A percentile compares a stretch with the other conserved stretches of the same genome.
These are phyloP conservation scores for Agrotis puta DNA, from an alignment of 2,888 invertebrate genomes.

Conservation along the genomic window DNA sequence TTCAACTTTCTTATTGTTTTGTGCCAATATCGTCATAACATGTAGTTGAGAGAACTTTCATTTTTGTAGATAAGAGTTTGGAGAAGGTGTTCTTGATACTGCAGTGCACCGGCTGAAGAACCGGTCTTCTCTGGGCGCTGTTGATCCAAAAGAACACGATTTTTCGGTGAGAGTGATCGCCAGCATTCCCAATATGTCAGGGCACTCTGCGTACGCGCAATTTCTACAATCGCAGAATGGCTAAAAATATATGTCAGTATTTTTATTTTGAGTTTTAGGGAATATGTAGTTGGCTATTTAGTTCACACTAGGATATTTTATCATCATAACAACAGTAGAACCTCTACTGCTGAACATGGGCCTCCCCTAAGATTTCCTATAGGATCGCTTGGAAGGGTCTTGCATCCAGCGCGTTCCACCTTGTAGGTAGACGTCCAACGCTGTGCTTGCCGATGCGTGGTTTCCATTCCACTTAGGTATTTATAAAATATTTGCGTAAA, in stretches of 20 bases:
- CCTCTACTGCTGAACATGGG: too few relatives aligned
- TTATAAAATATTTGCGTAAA: background rate
- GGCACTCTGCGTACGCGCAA: slow-evolving; percentile 72
- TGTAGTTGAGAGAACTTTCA: slow-evolving; percentile 9
- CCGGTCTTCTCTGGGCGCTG: slow-evolving; percentile 34
- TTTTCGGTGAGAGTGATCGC: slow-evolving; percentile 68
- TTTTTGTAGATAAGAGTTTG: background rate
- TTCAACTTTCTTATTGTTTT: background rate
- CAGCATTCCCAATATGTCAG: slow-evolving; percentile 71
- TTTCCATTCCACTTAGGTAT: too few relatives aligned
- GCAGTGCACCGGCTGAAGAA: slow-evolving; percentile 1
- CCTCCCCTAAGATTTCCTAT: too few relatives aligned
- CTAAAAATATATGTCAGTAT: slow-evolving; percentile 63
- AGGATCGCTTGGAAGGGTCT: too few relatives aligned
- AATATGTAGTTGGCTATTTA: background rate
- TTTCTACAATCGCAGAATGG: slow-evolving; percentile 74
- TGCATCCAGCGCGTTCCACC: too few relatives aligned
- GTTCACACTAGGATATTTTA: too few relatives aligned
- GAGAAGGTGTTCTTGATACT: background rate
- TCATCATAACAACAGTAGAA: too few relatives aligned
- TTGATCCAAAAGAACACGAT: slow-evolving; percentile 64
- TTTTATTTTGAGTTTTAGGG: background rate
- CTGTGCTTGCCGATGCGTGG: too few relatives aligned
- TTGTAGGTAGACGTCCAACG: too few relatives aligned
- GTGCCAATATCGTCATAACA: background rate